phyloP scores from a whole-genome alignment of 2,888 invertebrate genomes.

The Hermaeophaga mercurialis region DNA sequence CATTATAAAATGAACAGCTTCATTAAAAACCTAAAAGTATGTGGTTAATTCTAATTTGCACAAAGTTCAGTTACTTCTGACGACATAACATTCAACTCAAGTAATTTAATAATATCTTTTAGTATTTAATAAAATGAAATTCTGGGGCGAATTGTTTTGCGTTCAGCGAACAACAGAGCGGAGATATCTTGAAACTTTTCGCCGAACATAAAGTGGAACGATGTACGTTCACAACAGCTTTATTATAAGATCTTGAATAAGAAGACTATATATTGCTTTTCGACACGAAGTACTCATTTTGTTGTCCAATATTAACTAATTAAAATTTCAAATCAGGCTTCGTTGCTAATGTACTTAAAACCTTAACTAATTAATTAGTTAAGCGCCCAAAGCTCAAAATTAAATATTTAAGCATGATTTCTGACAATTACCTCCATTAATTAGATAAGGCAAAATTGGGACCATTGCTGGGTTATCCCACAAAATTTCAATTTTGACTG shows the following conservation, averaged over 20 bases:
- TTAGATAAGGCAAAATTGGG: no score
- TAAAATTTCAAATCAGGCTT: conserved; percentile 2
- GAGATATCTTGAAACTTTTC: conserved; percentile 11
- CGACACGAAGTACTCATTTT: neutral
- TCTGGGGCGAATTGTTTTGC: neutral
- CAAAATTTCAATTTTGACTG: no score
- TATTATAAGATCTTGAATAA: conserved; percentile 2
- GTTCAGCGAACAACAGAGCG: neutral
- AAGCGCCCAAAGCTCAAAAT: no score
- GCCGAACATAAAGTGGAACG: conserved; percentile 2
- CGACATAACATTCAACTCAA: no score
- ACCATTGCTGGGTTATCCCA: no score
- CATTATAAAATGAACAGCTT: no score
- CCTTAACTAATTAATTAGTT: conserved; percentile 1
- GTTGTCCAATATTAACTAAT: neutral
- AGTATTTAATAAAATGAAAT: conserved; percentile 12
- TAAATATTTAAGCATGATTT: no score
- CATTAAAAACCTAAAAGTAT: no score
- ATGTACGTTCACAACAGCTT: conserved; percentile 2
- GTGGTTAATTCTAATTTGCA: no score
- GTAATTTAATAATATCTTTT: conserved; percentile 6
- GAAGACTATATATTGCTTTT: conserved; percentile 1
- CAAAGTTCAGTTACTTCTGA: no score
- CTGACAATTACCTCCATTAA: no score
- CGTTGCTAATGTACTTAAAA: neutral